Evolutionary conservation across 2,113 vertebrate genomes (phyloP).

Genomic region (Corydoras sp.): DNA sequence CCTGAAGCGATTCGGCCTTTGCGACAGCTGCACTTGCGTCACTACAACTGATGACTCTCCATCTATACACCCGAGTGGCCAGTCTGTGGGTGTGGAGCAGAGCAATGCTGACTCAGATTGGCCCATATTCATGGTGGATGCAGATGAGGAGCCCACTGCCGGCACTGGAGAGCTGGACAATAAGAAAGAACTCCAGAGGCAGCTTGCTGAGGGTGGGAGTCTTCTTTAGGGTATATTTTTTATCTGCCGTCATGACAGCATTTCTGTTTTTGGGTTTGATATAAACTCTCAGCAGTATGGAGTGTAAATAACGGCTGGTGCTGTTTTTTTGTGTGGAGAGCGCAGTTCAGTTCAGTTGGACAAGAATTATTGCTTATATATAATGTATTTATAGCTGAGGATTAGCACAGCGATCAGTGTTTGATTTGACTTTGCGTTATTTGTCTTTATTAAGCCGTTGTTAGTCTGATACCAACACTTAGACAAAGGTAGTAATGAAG

Average conservation of each 20-base stretch:
- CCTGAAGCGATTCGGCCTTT: constrained; percentile 82
- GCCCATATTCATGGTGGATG: constrained; percentile 90
- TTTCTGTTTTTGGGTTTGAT: too few species aligned
- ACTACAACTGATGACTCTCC: constrained; percentile 75
- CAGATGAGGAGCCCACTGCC: constrained; percentile 74
- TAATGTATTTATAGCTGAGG: too few species aligned
- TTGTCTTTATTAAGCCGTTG: too few species aligned
- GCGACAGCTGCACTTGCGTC: constrained; percentile 89
- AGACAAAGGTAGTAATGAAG: too few species aligned
- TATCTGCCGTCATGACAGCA: neutral
- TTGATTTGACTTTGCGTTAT: too few species aligned
- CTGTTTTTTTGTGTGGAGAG: too few species aligned
- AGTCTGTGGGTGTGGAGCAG: constrained; percentile 72
- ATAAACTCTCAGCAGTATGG: too few species aligned
- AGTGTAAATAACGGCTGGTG: too few species aligned
- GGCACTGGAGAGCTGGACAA: constrained; percentile 63
- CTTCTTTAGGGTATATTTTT: constrained; percentile 18
- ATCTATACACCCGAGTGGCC: constrained; percentile 71
- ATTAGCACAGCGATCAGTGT: too few species aligned
- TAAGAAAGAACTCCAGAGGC: constrained; percentile 37
- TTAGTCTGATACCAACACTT: too few species aligned
- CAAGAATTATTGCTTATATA: too few species aligned
- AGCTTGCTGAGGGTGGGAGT: constrained; percentile 31
- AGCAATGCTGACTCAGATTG: constrained; percentile 74
- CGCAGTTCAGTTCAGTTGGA: too few species aligned